phyloP scores from a whole-genome alignment of 2,888 invertebrate species.

The Eilema depressum region DNA sequence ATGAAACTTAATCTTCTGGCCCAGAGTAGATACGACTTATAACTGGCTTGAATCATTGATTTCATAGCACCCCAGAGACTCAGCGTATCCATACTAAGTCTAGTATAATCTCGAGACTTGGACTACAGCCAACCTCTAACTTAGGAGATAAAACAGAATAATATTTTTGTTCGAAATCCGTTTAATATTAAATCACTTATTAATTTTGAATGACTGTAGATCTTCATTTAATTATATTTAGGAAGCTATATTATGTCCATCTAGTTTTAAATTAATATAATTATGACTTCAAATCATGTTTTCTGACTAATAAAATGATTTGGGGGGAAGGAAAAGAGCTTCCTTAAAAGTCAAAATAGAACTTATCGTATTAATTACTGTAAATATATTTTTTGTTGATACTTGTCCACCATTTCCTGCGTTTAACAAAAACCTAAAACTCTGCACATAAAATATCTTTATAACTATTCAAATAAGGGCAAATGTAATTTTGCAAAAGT shows the following conservation, averaged over 20 bases:
- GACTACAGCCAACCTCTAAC: slow-evolving; percentile 8
- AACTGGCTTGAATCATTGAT: slow-evolving; percentile 53
- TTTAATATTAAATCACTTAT: slow-evolving; percentile 15
- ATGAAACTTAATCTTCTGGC: slow-evolving; percentile 14
- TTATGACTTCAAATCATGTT: not conserved
- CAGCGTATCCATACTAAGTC: slow-evolving; percentile 59
- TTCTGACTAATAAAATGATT: not conserved
- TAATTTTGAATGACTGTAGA: slow-evolving; percentile 7
- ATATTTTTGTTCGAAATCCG: slow-evolving; percentile 14
- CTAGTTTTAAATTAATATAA: not conserved
- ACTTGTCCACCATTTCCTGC: too few species aligned
- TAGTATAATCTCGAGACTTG: slow-evolving; percentile 51
- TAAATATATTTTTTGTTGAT: too few species aligned
- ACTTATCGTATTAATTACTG: too few species aligned
- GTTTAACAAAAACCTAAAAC: too few species aligned
- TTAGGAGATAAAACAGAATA: not conserved
- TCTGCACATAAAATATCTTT: too few species aligned
- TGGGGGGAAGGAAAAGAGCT: too few species aligned
- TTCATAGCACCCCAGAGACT: slow-evolving; percentile 46
- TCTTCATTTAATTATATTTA: slow-evolving; percentile 11
- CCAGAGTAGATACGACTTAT: slow-evolving; percentile 20
- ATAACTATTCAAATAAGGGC: too few species aligned
- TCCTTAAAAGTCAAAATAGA: too few species aligned
- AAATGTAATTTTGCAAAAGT: too few species aligned
- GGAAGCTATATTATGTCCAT: not conserved